Base-by-base conservation (phyloP, 2,888 invertebrate species). In the Yponomeuta plumbellus region DNA sequence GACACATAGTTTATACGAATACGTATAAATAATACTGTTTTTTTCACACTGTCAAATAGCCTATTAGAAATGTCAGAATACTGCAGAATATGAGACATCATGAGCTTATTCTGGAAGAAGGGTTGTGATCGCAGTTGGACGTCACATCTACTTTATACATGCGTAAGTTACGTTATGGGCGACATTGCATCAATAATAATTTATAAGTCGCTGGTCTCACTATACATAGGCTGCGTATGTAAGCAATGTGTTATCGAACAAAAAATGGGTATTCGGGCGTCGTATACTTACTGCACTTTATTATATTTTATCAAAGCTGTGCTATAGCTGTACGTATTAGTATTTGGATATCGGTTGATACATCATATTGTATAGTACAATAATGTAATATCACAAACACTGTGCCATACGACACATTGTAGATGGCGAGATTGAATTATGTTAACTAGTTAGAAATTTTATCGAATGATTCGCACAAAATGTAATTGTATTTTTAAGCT, bases 361-460 rank as follows among this genome's bases (percentile, higher is more conserved):
- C 20, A 8, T 39, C 10, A 22, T 8, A 20, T 13, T 68, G n/a
- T 57, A 17, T 21, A 26, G 39, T 34, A n/a, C n/a, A 58, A 21
- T 64, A 52, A 21, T 21, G 22, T n/a, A 59, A 20, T 59, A 59
- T 59, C 59, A 10, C 21, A 21, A 11, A 23, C 58, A 20, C 6
- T 13, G 59, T 59, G 59, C 59, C 59, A 59, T 59, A 59, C 23
- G 44, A 52, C 17, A 52, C 44, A 52, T 52, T 52, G 17, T 17
- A 17, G 17, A 52, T 52, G 44, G 44, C 44, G 5, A 52, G 17
- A 17, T 52, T 17, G 44, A 52, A 52, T 52, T 17, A 13, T 52
- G 44, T 52, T 52, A 17, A 52, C 44, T 52, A 52, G 44, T 52
- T 52, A 52, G 17, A 52, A 17, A 52, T 52, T 17, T 52, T 52